Base-by-base conservation (phyloP, 1,140 invertebrate genomes). In the Cephus cinctus region DNA sequence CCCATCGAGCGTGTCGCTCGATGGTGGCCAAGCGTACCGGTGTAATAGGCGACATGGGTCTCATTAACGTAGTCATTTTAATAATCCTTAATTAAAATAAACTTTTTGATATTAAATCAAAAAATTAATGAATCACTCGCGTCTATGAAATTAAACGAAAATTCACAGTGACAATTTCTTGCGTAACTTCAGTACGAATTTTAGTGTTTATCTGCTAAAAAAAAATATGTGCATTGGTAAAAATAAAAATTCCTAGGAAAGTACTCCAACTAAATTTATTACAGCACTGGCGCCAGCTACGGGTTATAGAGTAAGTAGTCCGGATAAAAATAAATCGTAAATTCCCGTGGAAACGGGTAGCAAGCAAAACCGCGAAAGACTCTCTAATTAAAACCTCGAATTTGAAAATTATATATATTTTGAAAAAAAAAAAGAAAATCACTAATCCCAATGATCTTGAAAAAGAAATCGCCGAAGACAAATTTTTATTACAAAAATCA, bases 11-110 rank as follows among this genome's bases (percentile, higher is more conserved):
- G 14, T 69, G 63, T 40, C 52, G 61, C 52, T 53, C 52, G 43
- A 65, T 65, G 14, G 65, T 69, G 16, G 57, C 60, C 59, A 63
- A 54, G 47, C 56, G 67, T 56, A 40, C 42, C 25, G 56, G 56
- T 39, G 52, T 44, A 30, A 65, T 59, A 38, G 63, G 59, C 19
- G 63, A 58, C 35, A 52, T 52, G 36, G 59, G 39, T 30, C 59
- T 66, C 51, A 40, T 21, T 15, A 8, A 2, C 14, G 15, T 36
- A 15, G 34, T 36, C 34, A 36, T 36, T 36, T 36, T 36, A 9
- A 36, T 14, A 36, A 14, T 36, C 27, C 11, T n/a, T n/a, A n/a
- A n/a, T n/a, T n/a, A n/a, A n/a, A n/a, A n/a, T n/a, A n/a, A 2
- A 30, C 14, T 12, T 30, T 9, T 3, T 2, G 2, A 30, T 30